phyloP scores from a whole-genome alignment of 2,888 invertebrate genomes.

The Andrena flavipes region DNA sequence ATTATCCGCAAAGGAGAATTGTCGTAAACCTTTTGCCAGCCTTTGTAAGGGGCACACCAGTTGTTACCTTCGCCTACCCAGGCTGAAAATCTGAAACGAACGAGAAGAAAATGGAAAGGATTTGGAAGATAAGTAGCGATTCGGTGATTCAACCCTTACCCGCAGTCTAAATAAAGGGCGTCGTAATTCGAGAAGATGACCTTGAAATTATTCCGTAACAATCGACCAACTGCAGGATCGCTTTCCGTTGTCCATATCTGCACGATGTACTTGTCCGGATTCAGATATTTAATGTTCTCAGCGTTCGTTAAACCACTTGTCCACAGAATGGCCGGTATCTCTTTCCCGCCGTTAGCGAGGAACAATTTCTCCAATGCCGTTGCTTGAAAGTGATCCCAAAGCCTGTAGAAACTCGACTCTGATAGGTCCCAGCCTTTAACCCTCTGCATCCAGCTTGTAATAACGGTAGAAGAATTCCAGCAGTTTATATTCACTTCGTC shows the following conservation, averaged over 20 bases:
- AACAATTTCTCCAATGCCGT: conserved; percentile 87
- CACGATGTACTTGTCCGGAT: conserved; percentile 92
- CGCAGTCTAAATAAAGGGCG: conserved; percentile 94
- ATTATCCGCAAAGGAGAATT: conserved; percentile 89
- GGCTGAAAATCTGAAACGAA: conserved; percentile 87
- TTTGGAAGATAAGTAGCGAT: background rate
- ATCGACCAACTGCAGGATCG: conserved; percentile 88
- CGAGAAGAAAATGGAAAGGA: background rate
- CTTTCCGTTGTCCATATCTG: conserved; percentile 92
- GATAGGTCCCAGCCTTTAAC: conserved; percentile 88
- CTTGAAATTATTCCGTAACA: conserved; percentile 90
- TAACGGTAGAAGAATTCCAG: conserved; percentile 91
- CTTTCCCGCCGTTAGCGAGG: conserved; percentile 85
- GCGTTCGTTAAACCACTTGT: conserved; percentile 91
- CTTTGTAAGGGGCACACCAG: conserved; percentile 96
- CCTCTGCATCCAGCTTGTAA: conserved; percentile 89
- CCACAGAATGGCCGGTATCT: conserved; percentile 91
- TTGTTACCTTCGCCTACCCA: conserved; percentile 94
- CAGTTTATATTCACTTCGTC: conserved; percentile 91
- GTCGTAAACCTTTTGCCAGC: conserved; percentile 94
- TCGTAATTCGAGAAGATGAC: conserved; percentile 95
- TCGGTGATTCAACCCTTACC: conserved; percentile 81
- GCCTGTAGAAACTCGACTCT: conserved; percentile 81
- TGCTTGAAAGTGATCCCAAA: conserved; percentile 88
- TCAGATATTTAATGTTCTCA: conserved; percentile 88